Base-by-base conservation (phyloP, 1,140 invertebrate species). In the Drosophila jambulina region DNA sequence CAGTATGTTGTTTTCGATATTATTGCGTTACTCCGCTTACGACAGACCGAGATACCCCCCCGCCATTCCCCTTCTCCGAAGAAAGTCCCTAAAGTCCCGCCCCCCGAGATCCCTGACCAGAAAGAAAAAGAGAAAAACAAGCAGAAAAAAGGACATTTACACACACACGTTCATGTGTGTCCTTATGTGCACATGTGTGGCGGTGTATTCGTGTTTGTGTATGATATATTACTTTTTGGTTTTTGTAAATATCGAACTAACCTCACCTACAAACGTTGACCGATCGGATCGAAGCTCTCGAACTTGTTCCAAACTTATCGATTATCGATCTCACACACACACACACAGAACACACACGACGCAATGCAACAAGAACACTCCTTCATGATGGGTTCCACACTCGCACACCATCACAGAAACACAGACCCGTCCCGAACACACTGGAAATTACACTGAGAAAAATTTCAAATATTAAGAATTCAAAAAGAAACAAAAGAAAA, bases 221-320 rank as follows among this genome's bases (percentile, higher is more conserved):
- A 75, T 56, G 57, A 80, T 80, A 85, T 92, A 92, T 92, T 92
- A 92, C 81, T 92, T 91, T 92, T 92, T 92, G 81, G 75, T 92
- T 91, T 72, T 92, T 92, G 91, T 92, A 92, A 75, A 92, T 91
- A 90, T 74, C 67, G 71, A 85, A 80, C 65, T 65, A 60, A 72
- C 58, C 58, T 54, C 77, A 78, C 70, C 70, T 57, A 72, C 64
- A 51, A 75, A 82, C 64, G 65, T 63, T 74, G 54, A 74, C 34
- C 70, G 54, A 74, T 29, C 67, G 43, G 29, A 72, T 72, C 70
- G 45, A 69, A 56, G 53, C 53, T 56, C 27, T 68, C 21, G 25
- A 65, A 64, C 42, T 21, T 42, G 59, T 78, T 57, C 54, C 32
- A 17, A 68, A 49, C 32, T 36, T 53, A 61, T 34, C 27, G 38